These are phyloP conservation scores for Idaea straminata DNA, from an alignment of 2,888 invertebrate genomes.

Conservation along the genomic window DNA sequence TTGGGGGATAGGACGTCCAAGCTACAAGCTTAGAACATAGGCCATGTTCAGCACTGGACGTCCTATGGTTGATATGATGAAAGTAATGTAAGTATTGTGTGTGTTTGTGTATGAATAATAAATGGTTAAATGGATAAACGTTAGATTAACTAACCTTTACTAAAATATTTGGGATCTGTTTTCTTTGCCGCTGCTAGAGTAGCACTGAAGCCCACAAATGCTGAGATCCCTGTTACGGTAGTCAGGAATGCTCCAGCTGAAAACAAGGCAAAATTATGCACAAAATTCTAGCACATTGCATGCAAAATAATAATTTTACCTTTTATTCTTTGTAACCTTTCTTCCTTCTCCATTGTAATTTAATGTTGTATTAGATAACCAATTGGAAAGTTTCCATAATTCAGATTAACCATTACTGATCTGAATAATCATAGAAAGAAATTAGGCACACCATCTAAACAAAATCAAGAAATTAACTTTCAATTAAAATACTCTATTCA, in stretches of 20 bases:
- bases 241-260: conserved; percentile 86
- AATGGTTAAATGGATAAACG: conserved; percentile 7
- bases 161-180: conserved; percentile 88
- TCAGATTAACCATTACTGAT: background rate
- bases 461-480: too few species aligned
- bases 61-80: too few species aligned
- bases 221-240: conserved; percentile 87
- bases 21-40: too few species aligned
- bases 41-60: too few species aligned
- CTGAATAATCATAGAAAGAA: too few species aligned
- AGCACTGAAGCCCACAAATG: conserved; percentile 89
- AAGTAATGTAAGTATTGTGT: background rate
- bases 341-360: conserved; percentile 49
- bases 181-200: conserved; percentile 89
- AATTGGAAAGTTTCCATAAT: background rate
- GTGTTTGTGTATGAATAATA: background rate
- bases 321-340: conserved; percentile 69
- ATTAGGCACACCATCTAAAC: too few species aligned
- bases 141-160: conserved; percentile 78
- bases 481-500: too few species aligned
- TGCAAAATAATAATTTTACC: conserved; percentile 33
- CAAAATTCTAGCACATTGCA: background rate
- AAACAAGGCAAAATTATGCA: conserved; percentile 28
- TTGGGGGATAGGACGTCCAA: too few species aligned
- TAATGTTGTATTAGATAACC: background rate